phyloP scores from a whole-genome alignment of 2,888 invertebrate species.

The Chrysodeixis includens region DNA sequence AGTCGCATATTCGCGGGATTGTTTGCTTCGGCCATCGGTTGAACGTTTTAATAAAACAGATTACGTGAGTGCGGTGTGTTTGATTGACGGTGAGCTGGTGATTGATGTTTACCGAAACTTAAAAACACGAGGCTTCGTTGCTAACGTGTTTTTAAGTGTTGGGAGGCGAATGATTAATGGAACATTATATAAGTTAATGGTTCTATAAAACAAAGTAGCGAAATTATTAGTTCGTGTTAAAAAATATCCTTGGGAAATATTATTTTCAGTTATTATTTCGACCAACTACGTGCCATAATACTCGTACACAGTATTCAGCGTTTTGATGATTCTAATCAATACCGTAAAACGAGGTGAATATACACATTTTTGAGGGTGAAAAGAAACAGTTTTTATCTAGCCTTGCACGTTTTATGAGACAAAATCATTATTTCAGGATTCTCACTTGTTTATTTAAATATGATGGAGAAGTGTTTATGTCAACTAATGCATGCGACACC shows the following conservation, averaged over 20 bases:
- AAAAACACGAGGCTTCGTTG: neutral
- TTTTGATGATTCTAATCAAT: too few relatives aligned
- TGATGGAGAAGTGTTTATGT: too few relatives aligned
- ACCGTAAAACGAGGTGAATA: too few relatives aligned
- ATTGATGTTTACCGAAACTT: slow-evolving; percentile 3
- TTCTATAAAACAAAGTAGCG: neutral
- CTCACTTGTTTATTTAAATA: too few relatives aligned
- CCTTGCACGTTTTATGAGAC: too few relatives aligned
- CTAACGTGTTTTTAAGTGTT: slow-evolving; percentile 8
- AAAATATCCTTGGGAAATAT: neutral
- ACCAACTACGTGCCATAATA: too few relatives aligned
- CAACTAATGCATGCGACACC: too few relatives aligned
- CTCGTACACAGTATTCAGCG: too few relatives aligned
- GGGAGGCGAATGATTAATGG: neutral
- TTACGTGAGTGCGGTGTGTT: slow-evolving; percentile 9
- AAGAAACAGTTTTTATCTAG: too few relatives aligned
- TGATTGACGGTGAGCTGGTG: slow-evolving; percentile 1
- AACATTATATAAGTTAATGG: neutral
- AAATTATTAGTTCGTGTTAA: neutral
- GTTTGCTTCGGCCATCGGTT: slow-evolving; percentile 41
- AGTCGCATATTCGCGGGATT: slow-evolving; percentile 58
- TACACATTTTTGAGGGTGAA: too few relatives aligned
- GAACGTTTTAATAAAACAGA: slow-evolving; percentile 32
- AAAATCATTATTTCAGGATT: too few relatives aligned
- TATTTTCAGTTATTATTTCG: neutral